phyloP scores from a whole-genome alignment of 2,888 invertebrate species.

The Dexiosoma caninum region DNA sequence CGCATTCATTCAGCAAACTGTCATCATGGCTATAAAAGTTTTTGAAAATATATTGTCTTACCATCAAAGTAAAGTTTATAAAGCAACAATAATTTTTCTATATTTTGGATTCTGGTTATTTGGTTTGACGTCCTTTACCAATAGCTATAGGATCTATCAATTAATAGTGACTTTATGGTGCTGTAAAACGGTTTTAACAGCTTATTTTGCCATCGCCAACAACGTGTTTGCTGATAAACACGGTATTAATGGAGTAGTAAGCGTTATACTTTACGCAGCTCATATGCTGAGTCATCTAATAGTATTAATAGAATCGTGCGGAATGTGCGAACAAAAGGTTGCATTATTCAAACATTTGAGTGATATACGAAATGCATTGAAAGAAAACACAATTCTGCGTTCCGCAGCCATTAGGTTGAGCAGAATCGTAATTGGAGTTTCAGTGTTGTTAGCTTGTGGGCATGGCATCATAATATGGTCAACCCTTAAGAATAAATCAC shows the following conservation, averaged over 20 bases:
- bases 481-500: slow-evolving; percentile 40
- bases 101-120: slow-evolving; percentile 54
- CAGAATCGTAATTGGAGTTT: slow-evolving; percentile 56
- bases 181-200: slow-evolving; percentile 21
- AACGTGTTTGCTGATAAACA: slow-evolving; percentile 30
- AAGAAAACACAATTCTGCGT: slow-evolving; percentile 4
- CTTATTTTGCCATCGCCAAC: slow-evolving; percentile 44
- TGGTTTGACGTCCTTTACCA: slow-evolving; percentile 52
- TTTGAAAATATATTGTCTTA: not conserved
- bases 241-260: slow-evolving; percentile 63
- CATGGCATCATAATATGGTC: slow-evolving; percentile 65
- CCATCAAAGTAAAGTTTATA: not conserved
- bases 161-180: slow-evolving; percentile 59
- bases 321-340: slow-evolving; percentile 51
- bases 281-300: slow-evolving; percentile 67
- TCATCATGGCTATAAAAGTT: not conserved
- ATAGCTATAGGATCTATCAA: slow-evolving; percentile 23
- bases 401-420: slow-evolving; percentile 44
- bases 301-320: slow-evolving; percentile 65
- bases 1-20: not conserved
- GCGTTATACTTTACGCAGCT: slow-evolving; percentile 62
- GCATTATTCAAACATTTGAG: slow-evolving; percentile 57
- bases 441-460: slow-evolving; percentile 14
- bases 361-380: slow-evolving; percentile 60
- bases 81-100: not conserved